These are phyloP conservation scores for Orchesellides sinensis DNA, from an alignment of 2,888 invertebrate genomes.

Conservation along the genomic window DNA sequence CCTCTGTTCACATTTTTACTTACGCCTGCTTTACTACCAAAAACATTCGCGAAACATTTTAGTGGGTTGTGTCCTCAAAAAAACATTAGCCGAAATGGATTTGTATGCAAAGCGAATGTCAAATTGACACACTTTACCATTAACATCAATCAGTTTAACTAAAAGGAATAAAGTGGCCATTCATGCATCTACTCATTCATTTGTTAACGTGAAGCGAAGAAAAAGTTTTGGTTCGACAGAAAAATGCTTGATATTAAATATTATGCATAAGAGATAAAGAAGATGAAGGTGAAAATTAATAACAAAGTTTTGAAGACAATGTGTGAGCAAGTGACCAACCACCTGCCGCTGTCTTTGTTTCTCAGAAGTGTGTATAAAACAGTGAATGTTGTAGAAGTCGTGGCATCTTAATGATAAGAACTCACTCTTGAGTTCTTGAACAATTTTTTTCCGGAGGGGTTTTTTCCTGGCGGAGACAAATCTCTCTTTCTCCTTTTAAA, in stretches of 20 bases:
- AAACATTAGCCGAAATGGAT: conserved; percentile 59
- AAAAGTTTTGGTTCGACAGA: conserved; percentile 9
- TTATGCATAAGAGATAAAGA: too few species aligned
- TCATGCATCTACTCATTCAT: conserved; percentile 14
- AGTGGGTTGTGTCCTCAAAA: conserved; percentile 71
- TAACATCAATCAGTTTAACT: conserved; percentile 58
- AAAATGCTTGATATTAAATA: neutral
- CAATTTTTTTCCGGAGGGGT: conserved; percentile 2
- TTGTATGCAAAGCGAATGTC: conserved; percentile 68
- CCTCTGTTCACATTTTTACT: neutral
- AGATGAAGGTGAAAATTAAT: conserved; percentile 53
- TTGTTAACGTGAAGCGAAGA: too few species aligned
- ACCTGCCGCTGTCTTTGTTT: neutral
- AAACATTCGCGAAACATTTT: conserved; percentile 30
- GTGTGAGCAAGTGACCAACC: conserved; percentile 28
- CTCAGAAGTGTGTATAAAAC: too few species aligned
- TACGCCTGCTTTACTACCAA: neutral
- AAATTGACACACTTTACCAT: conserved; percentile 68
- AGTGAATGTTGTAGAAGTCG: too few species aligned
- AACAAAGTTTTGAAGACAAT: conserved; percentile 16
- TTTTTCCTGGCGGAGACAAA: neutral
- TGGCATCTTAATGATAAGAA: too few species aligned
- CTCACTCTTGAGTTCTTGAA: too few species aligned
- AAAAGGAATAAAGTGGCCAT: conserved; percentile 26
- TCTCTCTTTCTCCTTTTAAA: conserved; percentile 5